Percentiles rank a stretch among this genome's conserved stretches.
Evolutionary conservation across 2,797 vertebrate species (phyloP).

Genomic region (Acipenser ruthenus): DNA sequence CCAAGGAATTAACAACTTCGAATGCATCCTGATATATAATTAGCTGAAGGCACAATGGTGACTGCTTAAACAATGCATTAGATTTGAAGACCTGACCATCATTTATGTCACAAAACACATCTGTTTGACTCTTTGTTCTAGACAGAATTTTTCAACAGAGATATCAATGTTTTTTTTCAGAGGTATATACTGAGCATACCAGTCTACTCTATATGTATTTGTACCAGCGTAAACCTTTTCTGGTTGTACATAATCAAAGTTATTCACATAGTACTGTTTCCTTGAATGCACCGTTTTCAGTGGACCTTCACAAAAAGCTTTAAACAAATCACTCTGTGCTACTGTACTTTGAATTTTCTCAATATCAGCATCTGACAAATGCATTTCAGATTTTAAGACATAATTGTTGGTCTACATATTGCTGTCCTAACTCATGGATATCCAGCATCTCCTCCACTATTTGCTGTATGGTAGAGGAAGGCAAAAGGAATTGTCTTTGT

Average conservation of each 20-base stretch:
- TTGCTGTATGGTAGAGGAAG: background rate
- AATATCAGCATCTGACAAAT: constrained; percentile 8
- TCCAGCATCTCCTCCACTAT: constrained; percentile 4
- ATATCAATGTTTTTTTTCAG: background rate
- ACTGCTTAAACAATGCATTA: background rate
- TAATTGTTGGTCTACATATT: background rate
- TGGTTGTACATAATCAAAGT: background rate
- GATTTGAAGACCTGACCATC: background rate
- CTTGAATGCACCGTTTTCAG: constrained; percentile 1
- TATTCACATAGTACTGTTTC: background rate
- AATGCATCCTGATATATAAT: constrained; percentile 3
- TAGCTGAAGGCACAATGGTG: background rate
- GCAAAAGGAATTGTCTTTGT: background rate
- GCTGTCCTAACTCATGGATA: constrained; percentile 4
- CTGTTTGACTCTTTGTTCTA: background rate
- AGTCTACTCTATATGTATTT: background rate
- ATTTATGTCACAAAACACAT: background rate
- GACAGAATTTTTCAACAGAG: constrained; percentile 4
- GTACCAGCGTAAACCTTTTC: background rate
- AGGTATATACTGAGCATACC: constrained; percentile 2
- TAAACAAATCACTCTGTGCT: background rate
- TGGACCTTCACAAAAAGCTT: background rate
- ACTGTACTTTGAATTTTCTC: background rate
- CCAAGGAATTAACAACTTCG: constrained; percentile 6
- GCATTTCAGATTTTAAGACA: constrained; percentile 1